Evolutionary conservation across 2,113 vertebrate genomes (phyloP), one percentile per base, ranked within the genome.

Genomic region (Probosciger aterrimus): DNA sequence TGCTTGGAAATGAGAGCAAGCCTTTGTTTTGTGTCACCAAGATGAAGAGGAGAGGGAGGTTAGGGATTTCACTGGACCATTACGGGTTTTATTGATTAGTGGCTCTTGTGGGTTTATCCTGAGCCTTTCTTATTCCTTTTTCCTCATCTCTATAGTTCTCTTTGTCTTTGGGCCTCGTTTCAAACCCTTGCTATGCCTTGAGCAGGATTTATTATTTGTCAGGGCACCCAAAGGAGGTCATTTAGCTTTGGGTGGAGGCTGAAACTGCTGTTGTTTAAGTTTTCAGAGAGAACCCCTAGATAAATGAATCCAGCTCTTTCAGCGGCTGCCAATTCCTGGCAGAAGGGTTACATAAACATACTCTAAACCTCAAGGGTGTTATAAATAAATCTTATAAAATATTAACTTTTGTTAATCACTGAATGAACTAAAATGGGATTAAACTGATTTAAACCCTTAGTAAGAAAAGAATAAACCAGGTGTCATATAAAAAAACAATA

Each of bases 341-440:
- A 95, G 82, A 95, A 97, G 87, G 93, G 94, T 96, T 96, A 95
- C 84, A 91, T 96, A 96, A 96, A 96, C 90, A 96, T 93, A 91
- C 90, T 83, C 75, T 90, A 96, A 96, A 88, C 84, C 93, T 90
- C 85, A 77, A 93, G 87, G 41, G 95, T 94, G 88, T 96, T 96
- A 94, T 97, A 97, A 96, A 95, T 94, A 96, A 96, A 94, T 96
- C 94, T 87, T 95, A 82, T 82, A 96, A 96, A 96, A 95, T 88
- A 87, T 41, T 92, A 92, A 96, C 77, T 86, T 93, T 55, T 62
- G 53, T 82, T 86, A 83, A 88, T 96, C 87, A 93, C 71, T 44
- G 47, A 65, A 75, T 90, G 79, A 94, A 92, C 74, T 46, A 76
- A 90, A 93, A 81, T 47, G 37, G 80, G 93, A 78, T 60, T 96